Base-by-base conservation (phyloP, 2,888 invertebrate genomes). In the Ophraella communa region DNA sequence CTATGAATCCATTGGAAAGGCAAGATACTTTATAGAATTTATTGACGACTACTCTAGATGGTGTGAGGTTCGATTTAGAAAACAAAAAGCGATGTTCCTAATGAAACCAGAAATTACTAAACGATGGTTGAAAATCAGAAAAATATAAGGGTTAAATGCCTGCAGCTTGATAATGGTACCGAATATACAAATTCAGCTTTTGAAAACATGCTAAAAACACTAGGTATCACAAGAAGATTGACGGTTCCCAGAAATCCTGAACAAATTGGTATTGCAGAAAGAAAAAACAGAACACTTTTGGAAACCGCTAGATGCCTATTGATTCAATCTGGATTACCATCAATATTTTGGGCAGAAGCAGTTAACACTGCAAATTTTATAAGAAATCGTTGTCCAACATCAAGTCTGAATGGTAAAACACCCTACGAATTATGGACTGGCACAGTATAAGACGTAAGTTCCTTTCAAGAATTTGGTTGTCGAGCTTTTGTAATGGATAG, bases 301-400 rank as follows among this genome's bases (percentile, higher is more conserved):
- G 33, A n/a, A n/a, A n/a, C n/a, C n/a, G n/a, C n/a, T n/a, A n/a
- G n/a, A n/a, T n/a, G n/a, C n/a, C n/a, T n/a, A 53, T 33, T 81
- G 14, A 49, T 70, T 0, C 63, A 78, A n/a, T 64, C 75, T 3
- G 67, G 66, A 11, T 56, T 77, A 17, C 68, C 73, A 20, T 18
- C 64, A 20, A 51, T 11, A 10, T 73, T 78, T 45, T 81, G 79
- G 78, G 76, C 75, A 3, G 79, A 80, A 62, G 80, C 79, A 2
- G 67, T 78, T 8, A 68, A 67, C 33, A 75, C 74, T 10, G 75
- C 78, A 8, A 74, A 75, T 27, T 78, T 78, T 54, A 54, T 79
- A n/a, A n/a, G n/a, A n/a, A n/a, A 80, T 57, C 60, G 79, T 47
- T 68, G 71, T 33, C 71, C 73, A n/a, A 73, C 74, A n/a, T 73